A percentile compares a stretch with the other conserved stretches of the same genome.
These are phyloP conservation scores for Mamestra configurata DNA, from an alignment of 1,140 invertebrate genomes.

Conservation along the genomic window DNA sequence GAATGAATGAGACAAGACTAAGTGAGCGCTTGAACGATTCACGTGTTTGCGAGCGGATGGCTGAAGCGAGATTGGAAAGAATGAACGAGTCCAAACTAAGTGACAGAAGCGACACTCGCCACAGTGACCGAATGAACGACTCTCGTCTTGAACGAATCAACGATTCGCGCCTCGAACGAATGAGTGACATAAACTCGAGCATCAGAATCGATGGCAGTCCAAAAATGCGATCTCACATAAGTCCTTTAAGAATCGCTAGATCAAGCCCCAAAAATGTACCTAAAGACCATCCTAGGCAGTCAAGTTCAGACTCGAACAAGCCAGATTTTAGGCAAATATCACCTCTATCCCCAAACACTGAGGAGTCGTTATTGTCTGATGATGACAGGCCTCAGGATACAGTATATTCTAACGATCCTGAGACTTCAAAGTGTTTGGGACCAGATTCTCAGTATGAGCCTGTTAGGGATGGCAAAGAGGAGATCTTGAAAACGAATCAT, in stretches of 20 bases:
- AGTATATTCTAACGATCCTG: slow-evolving; percentile 78
- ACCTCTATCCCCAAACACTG: slow-evolving; percentile 80
- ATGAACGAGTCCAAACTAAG: slow-evolving; percentile 62
- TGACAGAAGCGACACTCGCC: slow-evolving; percentile 59
- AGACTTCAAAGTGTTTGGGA: slow-evolving; percentile 78
- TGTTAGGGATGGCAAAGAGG: slow-evolving; percentile 75
- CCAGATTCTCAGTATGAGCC: slow-evolving; percentile 85
- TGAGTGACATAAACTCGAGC: slow-evolving; percentile 76
- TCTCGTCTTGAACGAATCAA: slow-evolving; percentile 61
- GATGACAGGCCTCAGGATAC: slow-evolving; percentile 71
- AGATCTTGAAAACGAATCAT: slow-evolving; percentile 77
- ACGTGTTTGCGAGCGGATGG: slow-evolving; percentile 54
- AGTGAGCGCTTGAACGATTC: slow-evolving; percentile 59
- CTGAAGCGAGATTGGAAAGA: slow-evolving; percentile 54
- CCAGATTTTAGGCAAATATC: slow-evolving; percentile 71
- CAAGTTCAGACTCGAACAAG: slow-evolving; percentile 67
- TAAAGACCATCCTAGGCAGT: slow-evolving; percentile 74
- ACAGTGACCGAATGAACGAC: slow-evolving; percentile 58
- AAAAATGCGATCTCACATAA: slow-evolving; percentile 74
- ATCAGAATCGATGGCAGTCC: slow-evolving; percentile 78
- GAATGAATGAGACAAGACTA: slow-evolving; percentile 62
- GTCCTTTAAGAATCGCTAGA: slow-evolving; percentile 70
- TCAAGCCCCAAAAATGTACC: slow-evolving; percentile 74
- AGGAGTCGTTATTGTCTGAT: slow-evolving; percentile 81
- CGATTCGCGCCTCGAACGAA: slow-evolving; percentile 63